Evolutionary conservation across 2,888 invertebrate genomes (phyloP).

Genomic region (Caenorhabditis auriculariae): DNA sequence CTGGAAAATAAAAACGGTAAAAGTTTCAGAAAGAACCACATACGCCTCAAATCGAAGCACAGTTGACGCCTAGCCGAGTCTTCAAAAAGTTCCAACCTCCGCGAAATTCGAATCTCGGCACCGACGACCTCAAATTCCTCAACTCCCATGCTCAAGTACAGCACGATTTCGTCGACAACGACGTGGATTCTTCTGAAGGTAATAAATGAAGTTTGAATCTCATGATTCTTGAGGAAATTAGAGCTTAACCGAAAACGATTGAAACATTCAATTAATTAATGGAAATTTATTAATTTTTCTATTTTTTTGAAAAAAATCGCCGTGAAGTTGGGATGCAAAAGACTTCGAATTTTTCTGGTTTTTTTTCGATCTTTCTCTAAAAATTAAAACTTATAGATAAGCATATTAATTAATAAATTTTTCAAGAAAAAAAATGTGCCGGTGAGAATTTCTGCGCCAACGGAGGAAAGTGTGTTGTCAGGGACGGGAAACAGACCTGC

Average conservation of each 20-base stretch:
- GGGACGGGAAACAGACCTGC: constrained; percentile 20
- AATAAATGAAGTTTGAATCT: neutral
- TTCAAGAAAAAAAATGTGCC: constrained; percentile 33
- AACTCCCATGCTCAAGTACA: constrained; percentile 36
- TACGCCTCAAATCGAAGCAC: neutral
- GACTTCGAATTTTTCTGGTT: too few relatives aligned
- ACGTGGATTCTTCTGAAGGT: constrained; percentile 26
- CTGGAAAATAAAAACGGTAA: constrained; percentile 9
- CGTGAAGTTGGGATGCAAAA: too few relatives aligned
- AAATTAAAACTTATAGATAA: too few relatives aligned
- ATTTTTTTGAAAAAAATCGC: too few relatives aligned
- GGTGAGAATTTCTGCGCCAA: constrained; percentile 30
- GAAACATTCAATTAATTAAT: neutral
- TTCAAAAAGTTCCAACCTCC: constrained; percentile 31
- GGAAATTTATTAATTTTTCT: neutral
- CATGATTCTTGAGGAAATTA: too few relatives aligned
- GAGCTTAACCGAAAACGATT: neutral
- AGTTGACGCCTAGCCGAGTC: constrained; percentile 23
- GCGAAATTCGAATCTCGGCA: constrained; percentile 14
- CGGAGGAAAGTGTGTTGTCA: constrained; percentile 15
- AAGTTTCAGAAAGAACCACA: neutral
- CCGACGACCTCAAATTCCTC: constrained; percentile 30
- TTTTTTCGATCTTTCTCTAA: too few relatives aligned
- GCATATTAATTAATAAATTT: too few relatives aligned
- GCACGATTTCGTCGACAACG: constrained; percentile 37